Evolutionary conservation across 2,888 invertebrate species (phyloP).

Genomic region (Calephelis perditalis): DNA sequence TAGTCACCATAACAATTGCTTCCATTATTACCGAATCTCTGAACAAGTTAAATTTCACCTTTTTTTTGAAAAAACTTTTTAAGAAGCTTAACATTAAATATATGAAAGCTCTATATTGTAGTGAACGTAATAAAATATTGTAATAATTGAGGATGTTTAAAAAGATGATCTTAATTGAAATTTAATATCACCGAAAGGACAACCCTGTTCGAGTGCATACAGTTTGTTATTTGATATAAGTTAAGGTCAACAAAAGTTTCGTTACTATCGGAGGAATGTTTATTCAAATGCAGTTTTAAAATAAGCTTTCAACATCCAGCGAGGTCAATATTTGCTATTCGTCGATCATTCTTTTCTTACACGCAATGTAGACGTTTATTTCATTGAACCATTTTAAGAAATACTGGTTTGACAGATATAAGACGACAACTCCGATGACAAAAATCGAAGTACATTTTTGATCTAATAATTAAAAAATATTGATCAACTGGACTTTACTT

Average conservation of each 20-base stretch:
- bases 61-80: too few relatives aligned
- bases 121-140: too few relatives aligned
- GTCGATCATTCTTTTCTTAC: slow-evolving; percentile 51
- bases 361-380: slow-evolving; percentile 27
- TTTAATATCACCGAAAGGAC: slow-evolving; percentile 32
- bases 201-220: slow-evolving; percentile 55
- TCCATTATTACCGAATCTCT: too few relatives aligned
- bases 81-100: too few relatives aligned
- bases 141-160: too few relatives aligned
- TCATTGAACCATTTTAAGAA: slow-evolving; percentile 24
- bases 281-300: slow-evolving; percentile 71
- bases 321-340: slow-evolving; percentile 74
- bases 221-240: slow-evolving; percentile 56
- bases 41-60: too few relatives aligned
- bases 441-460: too few relatives aligned
- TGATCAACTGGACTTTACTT: too few relatives aligned
- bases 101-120: too few relatives aligned
- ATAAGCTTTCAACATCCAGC: slow-evolving; percentile 72
- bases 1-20: too few relatives aligned
- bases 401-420: background rate
- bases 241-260: slow-evolving; percentile 65
- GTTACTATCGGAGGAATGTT: slow-evolving; percentile 66
- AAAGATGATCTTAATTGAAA: too few relatives aligned
- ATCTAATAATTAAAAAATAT: too few relatives aligned
- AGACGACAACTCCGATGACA: background rate